Evolutionary conservation across 2,113 vertebrate genomes (phyloP).

Genomic region (Bos indicus): DNA sequence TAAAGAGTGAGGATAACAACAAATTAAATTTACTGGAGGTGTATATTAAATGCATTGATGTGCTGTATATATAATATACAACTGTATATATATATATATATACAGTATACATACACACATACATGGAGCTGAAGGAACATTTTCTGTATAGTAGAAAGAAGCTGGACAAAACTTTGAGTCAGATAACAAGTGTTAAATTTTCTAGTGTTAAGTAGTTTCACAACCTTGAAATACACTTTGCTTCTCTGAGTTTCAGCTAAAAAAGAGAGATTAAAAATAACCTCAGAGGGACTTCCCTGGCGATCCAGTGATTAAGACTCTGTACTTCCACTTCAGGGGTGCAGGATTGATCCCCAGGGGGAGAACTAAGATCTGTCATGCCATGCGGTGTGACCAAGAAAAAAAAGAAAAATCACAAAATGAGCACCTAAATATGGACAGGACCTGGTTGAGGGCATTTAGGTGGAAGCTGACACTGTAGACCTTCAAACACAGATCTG

Average conservation of each 20-base stretch:
- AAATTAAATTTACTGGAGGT: background rate
- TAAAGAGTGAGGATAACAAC: background rate
- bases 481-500: background rate
- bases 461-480: background rate
- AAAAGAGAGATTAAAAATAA: background rate
- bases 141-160: background rate
- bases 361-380: background rate
- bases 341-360: accelerated
- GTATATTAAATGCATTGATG: background rate
- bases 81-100: background rate
- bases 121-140: background rate
- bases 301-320: background rate
- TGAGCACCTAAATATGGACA: background rate
- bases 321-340: background rate
- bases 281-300: background rate
- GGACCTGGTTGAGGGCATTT: background rate
- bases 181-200: background rate
- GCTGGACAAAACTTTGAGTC: background rate
- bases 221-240: background rate
- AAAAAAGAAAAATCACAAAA: background rate
- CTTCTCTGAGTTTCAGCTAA: background rate
- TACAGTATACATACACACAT: too few species aligned
- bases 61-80: background rate
- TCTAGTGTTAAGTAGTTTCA: background rate
- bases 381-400: background rate